Base-by-base conservation (phyloP, 2,888 invertebrate species). In the Unio pictorum region DNA sequence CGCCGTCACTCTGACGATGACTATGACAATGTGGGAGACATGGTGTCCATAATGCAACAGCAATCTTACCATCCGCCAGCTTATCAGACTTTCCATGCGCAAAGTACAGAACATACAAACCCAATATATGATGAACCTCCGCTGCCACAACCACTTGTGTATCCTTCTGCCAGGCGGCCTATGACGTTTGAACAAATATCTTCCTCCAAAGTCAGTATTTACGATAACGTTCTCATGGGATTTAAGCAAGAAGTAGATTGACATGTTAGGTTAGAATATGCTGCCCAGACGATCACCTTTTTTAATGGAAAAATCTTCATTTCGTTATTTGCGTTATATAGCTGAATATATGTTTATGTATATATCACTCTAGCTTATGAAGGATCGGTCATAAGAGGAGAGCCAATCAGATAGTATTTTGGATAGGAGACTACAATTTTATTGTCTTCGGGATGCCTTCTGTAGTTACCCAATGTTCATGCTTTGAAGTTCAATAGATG, bases 141-240 rank as follows among this genome's bases (percentile, higher is more conserved):
- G n/a, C 75, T 73, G 1, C 79, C 84, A 2, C 80, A 83, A 30
- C 86, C 85, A 34, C 73, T 86, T 34, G 81, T 82, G 55, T 78
- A 84, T 61, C 86, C 86, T 6, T 86, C 86, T 8, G 85, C 81
- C 55, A 78, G 80, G 54, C 81, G 86, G 64, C 86, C 86, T 60
- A 85, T 86, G 84, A 85, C 84, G 34, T 86, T 86, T 76, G 84
- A 85, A 66, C 85, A 85, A 69, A 75, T 79, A 18, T 84, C 84
- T 7, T 85, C 86, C 8, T 86, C 86, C 3, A 86, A 86, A 77
- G 82, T 86, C 72, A 86, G 86, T 67, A 79, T 86, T 18, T 86
- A 86, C 67, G 86, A 86, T 70, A 86, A 86, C 75, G 82, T 86
- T n/a, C 75, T 80, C 60, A 80, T 79, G 74, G 71, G 69, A 18